Conservation (phyloP, 2,888 invertebrate genomes). For the Drosophila cognata region DNA sequence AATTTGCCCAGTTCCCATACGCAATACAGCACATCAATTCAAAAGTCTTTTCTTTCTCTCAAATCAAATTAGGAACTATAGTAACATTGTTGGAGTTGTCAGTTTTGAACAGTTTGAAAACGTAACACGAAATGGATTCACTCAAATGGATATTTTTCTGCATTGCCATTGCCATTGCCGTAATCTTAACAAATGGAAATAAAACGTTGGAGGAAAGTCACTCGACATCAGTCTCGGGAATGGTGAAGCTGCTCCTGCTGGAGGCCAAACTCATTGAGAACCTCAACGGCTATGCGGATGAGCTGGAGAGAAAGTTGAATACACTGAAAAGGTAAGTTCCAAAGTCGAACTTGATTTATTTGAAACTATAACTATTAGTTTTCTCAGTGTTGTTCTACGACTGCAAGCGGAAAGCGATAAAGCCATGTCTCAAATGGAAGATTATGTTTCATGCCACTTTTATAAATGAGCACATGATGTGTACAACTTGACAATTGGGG, state of each 20-base stretch:
- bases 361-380: not conserved
- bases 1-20: no score
- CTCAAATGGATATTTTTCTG: not conserved
- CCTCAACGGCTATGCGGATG: slow-evolving; percentile 64
- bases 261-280: slow-evolving; percentile 70
- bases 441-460: slow-evolving; percentile 85
- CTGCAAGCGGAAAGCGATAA: slow-evolving; percentile 64
- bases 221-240: slow-evolving; percentile 69
- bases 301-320: slow-evolving; percentile 67
- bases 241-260: slow-evolving; percentile 66
- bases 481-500: slow-evolving; percentile 92
- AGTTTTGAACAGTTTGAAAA: no score
- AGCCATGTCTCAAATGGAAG: slow-evolving; percentile 50
- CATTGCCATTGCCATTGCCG: slow-evolving; percentile 37
- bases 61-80: not conserved
- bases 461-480: slow-evolving; percentile 90
- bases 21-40: no score
- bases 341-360: not conserved
- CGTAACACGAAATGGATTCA: slow-evolving; percentile 1
- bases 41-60: no score
- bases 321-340: slow-evolving; percentile 60
- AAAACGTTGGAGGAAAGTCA: slow-evolving; percentile 50
- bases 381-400: slow-evolving; percentile 47
- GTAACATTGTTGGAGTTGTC: not conserved
- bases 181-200: slow-evolving; percentile 8